Base-by-base conservation (phyloP, 2,888 invertebrate genomes). In the Sturmia bella region DNA sequence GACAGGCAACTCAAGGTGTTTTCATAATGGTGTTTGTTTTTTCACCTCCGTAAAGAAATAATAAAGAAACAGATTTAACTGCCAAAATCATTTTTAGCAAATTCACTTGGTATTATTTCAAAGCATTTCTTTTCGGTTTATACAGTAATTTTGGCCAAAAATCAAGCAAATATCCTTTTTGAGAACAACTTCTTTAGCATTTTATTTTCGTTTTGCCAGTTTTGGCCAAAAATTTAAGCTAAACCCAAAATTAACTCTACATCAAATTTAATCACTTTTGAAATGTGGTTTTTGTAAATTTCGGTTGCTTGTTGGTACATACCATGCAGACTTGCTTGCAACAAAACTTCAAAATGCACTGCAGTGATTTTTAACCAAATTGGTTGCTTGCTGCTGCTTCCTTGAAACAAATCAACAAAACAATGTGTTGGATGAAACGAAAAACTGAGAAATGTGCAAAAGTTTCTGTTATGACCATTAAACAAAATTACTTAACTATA, bases 251-350 rank as follows among this genome's bases (percentile, higher is more conserved):
- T 89, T 89, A 89, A 88, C 87, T 88, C 84, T 86, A 86, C 87
- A 88, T 89, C 89, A 89, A 88, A 87, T 86, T 88, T 89, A 89
- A 89, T 88, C 89, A 88, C 87, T 89, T 89, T 87, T 89, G 89
- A 89, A 88, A 88, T 82, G 82, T 72, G 74, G 66, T 66, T 74
- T 78, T 64, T 15, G 45, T 45, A 45, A 1, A 17, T 17, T 7
- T 45, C 5, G n/a, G n/a, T 45, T 45, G 1, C 9, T 1, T 43
- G 13, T 43, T 43, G 13, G 52, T 74, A 54, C 21, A 13, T 57
- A n/a, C n/a, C n/a, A n/a, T n/a, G n/a, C n/a, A n/a, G 17, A 27
- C 39, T 32, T 50, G 21, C 50, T 50, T 24, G 68, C 17, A 64
- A 70, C 52, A 68, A 74, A 63, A 56, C 50, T 32, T 37, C 13